Evolutionary conservation across 2,797 vertebrate genomes (phyloP).

Genomic region (Naso thynnoides): DNA sequence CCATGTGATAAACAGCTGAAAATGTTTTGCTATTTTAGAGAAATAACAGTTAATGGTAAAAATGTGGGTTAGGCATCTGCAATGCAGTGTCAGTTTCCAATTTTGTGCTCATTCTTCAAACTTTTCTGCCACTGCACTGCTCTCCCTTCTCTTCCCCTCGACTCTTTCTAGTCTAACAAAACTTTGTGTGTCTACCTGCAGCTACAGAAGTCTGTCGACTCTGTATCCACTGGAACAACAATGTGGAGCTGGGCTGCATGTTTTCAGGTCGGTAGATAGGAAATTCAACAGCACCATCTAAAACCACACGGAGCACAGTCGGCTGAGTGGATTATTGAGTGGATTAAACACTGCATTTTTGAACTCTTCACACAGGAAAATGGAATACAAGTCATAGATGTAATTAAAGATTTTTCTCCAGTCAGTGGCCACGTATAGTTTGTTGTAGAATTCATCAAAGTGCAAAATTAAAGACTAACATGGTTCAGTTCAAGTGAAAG

Average conservation of each 20-base stretch:
- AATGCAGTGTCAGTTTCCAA: conserved; percentile 19
- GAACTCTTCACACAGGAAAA: conserved; percentile 12
- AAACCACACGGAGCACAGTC: conserved; percentile 30
- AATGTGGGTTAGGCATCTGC: conserved; percentile 17
- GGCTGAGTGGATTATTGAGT: conserved; percentile 41
- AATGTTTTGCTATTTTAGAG: conserved; percentile 14
- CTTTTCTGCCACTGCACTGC: conserved; percentile 20
- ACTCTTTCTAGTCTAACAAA: conserved; percentile 23
- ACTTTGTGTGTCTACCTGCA: conserved; percentile 40
- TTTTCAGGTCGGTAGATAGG: conserved; percentile 41
- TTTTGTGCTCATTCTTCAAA: conserved; percentile 41
- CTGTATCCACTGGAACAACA: conserved; percentile 50
- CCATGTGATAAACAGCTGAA: not conserved
- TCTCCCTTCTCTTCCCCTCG: conserved; percentile 1
- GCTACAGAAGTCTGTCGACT: conserved; percentile 42
- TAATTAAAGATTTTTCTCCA: conserved; percentile 44
- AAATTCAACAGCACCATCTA: conserved; percentile 50
- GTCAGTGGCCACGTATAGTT: conserved; percentile 19
- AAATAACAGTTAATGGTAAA: conserved; percentile 20
- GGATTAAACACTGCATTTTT: conserved; percentile 30
- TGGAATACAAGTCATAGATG: conserved; percentile 27
- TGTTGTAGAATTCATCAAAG: conserved; percentile 28
- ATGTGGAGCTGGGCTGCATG: conserved; percentile 38
- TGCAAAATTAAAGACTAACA: conserved; percentile 36
- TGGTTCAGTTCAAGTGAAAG: conserved; percentile 33